Conservation (phyloP, 2,113 vertebrate genomes). For the Gulo gulo region DNA sequence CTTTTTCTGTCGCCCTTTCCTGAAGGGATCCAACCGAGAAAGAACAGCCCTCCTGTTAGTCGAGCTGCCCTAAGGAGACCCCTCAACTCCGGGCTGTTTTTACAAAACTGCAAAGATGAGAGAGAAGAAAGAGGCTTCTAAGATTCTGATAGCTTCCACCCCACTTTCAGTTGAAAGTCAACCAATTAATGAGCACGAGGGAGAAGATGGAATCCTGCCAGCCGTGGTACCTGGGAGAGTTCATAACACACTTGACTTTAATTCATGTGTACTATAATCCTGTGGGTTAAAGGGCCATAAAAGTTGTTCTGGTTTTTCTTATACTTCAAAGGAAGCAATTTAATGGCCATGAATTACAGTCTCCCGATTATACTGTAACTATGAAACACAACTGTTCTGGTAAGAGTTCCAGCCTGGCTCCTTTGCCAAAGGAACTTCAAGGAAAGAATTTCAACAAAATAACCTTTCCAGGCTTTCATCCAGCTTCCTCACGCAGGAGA, state of each 20-base stretch:
- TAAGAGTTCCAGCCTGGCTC: constrained; percentile 67
- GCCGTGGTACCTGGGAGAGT: constrained; percentile 30
- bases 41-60: background rate
- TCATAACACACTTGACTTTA: constrained; percentile 61
- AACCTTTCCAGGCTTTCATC: constrained; percentile 53
- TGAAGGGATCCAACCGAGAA: background rate
- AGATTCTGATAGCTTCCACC: background rate
- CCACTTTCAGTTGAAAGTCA: constrained; percentile 41
- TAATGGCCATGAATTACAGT: constrained; percentile 74
- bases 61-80: background rate
- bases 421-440: constrained; percentile 69
- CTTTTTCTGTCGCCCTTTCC: background rate
- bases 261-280: constrained; percentile 68
- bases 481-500: constrained; percentile 39
- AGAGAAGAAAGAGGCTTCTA: background rate
- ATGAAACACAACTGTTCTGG: constrained; percentile 67
- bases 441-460: constrained; percentile 70
- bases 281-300: constrained; percentile 67
- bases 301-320: constrained; percentile 74
- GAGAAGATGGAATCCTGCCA: constrained; percentile 32
- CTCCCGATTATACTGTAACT: constrained; percentile 63
- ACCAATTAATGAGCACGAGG: constrained; percentile 19
- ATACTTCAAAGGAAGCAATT: constrained; percentile 78
- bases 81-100: background rate
- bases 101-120: background rate